Evolutionary conservation across 1,140 invertebrate species (phyloP).

Genomic region (Lucilia sericata): DNA sequence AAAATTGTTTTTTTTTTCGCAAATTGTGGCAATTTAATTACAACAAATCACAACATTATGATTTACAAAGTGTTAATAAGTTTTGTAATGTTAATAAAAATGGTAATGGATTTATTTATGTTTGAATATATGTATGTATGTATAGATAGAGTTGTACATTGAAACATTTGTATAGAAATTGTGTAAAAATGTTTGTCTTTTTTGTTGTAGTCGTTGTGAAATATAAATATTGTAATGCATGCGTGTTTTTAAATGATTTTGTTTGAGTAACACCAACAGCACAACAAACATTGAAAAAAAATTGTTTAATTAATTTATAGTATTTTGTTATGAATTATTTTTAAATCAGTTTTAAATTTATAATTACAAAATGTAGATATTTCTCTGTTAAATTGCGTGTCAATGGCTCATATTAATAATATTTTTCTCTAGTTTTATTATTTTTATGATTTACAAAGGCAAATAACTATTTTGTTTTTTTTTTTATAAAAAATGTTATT

Average conservation of each 20-base stretch:
- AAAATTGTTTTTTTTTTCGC: no score
- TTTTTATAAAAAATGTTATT: no score
- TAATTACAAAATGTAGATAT: neutral
- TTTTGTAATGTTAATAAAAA: slow-evolving; percentile 14
- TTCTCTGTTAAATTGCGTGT: neutral
- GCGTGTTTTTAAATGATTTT: neutral
- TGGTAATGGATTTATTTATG: neutral
- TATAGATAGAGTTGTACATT: neutral
- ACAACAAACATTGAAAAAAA: neutral
- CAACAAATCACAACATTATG: slow-evolving; percentile 42
- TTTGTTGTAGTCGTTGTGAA: neutral
- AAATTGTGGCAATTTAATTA: slow-evolving; percentile 2
- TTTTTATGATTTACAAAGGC: no score
- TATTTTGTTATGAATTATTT: neutral
- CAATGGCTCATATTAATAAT: neutral
- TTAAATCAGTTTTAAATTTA: neutral
- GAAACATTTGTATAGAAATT: slow-evolving; percentile 23
- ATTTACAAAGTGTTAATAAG: slow-evolving; percentile 40
- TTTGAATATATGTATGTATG: neutral
- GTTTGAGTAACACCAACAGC: neutral
- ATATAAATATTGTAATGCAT: slow-evolving; percentile 24
- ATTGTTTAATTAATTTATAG: neutral
- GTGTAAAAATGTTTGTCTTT: slow-evolving; percentile 20
- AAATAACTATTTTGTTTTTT: no score
- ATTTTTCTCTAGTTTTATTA: no score